Evolutionary conservation across 1,140 invertebrate species (phyloP).

Genomic region (Solenopsis fugax): DNA sequence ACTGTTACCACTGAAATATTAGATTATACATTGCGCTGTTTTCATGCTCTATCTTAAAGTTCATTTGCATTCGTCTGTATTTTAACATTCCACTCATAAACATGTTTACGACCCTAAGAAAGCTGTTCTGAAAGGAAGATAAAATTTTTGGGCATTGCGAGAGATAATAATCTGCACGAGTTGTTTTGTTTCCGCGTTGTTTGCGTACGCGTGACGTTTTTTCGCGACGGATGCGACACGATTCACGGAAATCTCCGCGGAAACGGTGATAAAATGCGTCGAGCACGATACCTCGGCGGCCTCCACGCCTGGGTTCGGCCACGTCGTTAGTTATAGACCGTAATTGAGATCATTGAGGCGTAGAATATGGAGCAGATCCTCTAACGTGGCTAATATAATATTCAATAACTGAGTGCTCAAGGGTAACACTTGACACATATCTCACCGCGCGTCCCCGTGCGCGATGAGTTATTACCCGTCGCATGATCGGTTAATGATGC

Average conservation of each 20-base stretch:
- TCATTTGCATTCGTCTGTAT: neutral
- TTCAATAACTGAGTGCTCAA: slow-evolving; percentile 53
- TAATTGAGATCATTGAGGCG: slow-evolving; percentile 48
- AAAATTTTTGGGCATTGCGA: neutral
- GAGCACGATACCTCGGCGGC: neutral
- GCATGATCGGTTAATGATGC: slow-evolving; percentile 56
- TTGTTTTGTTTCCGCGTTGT: neutral
- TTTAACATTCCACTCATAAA: neutral
- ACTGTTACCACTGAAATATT: neutral
- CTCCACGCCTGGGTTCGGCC: slow-evolving; percentile 10
- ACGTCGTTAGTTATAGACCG: slow-evolving; percentile 51
- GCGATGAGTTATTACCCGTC: slow-evolving; percentile 38
- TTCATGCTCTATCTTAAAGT: neutral
- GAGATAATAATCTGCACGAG: neutral
- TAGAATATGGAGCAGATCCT: slow-evolving; percentile 59
- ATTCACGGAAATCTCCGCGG: neutral
- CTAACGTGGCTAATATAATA: slow-evolving; percentile 50
- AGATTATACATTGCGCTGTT: neutral
- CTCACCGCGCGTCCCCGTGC: slow-evolving; percentile 15
- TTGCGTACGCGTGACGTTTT: neutral
- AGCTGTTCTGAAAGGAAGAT: neutral
- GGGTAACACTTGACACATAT: slow-evolving; percentile 63
- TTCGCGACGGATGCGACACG: neutral
- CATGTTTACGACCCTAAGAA: neutral
- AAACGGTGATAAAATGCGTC: slow-evolving; percentile 19